Base-by-base conservation (phyloP, 1,140 invertebrate genomes). In the Bilobella aurantiaca region DNA sequence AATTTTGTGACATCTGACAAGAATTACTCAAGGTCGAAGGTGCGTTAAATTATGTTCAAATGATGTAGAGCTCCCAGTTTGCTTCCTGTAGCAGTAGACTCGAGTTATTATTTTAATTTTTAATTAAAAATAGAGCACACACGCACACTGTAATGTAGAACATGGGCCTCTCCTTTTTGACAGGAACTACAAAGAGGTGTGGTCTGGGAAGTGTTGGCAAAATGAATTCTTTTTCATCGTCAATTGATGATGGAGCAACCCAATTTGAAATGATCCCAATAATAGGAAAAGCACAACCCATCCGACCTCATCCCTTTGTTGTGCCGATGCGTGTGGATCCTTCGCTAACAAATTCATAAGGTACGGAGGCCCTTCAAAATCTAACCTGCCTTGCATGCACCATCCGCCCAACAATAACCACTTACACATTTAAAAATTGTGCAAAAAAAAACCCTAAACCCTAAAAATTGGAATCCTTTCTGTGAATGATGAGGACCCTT, bases 201-300 rank as follows among this genome's bases (percentile, higher is more conserved):
- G 49, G 49, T n/a, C 49, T 53, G 49, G 3, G 25, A 53, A 53
- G 49, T 53, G 49, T 53, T 53, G 49, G 49, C 49, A 53, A 53
- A 53, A 53, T 53, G 49, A 53, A 18, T 53, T 42, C 34, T 18
- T 42, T 42, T 42, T 42, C 34, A 18, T 8, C 34, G 18, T 42
- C 8, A 42, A 12, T 18, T 42, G 34, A 42, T 42, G 34, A n/a
- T n/a, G n/a, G n/a, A n/a, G n/a, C n/a, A n/a, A n/a, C n/a, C n/a
- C n/a, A n/a, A n/a, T n/a, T n/a, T n/a, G n/a, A n/a, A n/a, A n/a
- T n/a, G n/a, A n/a, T n/a, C n/a, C n/a, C n/a, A n/a, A n/a, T n/a
- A n/a, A n/a, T n/a, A n/a, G n/a, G n/a, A n/a, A n/a, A n/a, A n/a
- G n/a, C n/a, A n/a, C n/a, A n/a, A n/a, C n/a, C n/a, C n/a, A n/a